A percentile compares a stretch with the other conserved stretches of the same genome.
These are phyloP conservation scores for Araneus ventricosus DNA, from an alignment of 1,140 invertebrate species.

Conservation along the genomic window DNA sequence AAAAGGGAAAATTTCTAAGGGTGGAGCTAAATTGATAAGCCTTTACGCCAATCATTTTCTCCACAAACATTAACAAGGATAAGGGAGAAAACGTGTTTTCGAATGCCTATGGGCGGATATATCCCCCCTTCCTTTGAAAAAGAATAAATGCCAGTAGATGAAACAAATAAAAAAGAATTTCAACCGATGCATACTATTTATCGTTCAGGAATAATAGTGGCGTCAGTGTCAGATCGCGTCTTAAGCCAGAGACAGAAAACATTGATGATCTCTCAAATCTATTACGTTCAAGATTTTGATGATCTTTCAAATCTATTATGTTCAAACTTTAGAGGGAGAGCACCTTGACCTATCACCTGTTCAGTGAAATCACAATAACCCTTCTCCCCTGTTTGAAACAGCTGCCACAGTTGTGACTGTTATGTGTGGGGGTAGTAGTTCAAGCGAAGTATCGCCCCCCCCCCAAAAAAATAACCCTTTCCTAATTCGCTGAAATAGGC, in stretches of 20 bases:
- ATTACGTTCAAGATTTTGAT: constrained; percentile 46
- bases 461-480: not conserved
- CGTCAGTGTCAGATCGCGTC: constrained; percentile 32
- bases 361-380: constrained; percentile 47
- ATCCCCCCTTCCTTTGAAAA: constrained; percentile 21
- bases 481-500: not conserved
- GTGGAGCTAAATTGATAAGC: constrained; percentile 75
- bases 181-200: constrained; percentile 70
- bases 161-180: constrained; percentile 52
- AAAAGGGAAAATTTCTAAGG: constrained; percentile 53
- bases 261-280: constrained; percentile 50
- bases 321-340: not conserved
- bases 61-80: constrained; percentile 69
- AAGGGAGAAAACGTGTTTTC: constrained; percentile 67
- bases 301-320: constrained; percentile 47
- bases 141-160: constrained; percentile 29
- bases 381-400: not conserved
- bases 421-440: not conserved
- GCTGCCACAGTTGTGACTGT: constrained; percentile 27
- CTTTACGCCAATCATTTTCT: constrained; percentile 75
- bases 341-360: constrained; percentile 57
- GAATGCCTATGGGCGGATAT: constrained; percentile 55
- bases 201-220: constrained; percentile 65
- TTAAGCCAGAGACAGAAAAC: constrained; percentile 13
- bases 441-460: not conserved